Percentiles rank a stretch among this genome's conserved stretches.
phyloP scores from a whole-genome alignment of 2,113 vertebrate species.

The Promerops cafer region DNA sequence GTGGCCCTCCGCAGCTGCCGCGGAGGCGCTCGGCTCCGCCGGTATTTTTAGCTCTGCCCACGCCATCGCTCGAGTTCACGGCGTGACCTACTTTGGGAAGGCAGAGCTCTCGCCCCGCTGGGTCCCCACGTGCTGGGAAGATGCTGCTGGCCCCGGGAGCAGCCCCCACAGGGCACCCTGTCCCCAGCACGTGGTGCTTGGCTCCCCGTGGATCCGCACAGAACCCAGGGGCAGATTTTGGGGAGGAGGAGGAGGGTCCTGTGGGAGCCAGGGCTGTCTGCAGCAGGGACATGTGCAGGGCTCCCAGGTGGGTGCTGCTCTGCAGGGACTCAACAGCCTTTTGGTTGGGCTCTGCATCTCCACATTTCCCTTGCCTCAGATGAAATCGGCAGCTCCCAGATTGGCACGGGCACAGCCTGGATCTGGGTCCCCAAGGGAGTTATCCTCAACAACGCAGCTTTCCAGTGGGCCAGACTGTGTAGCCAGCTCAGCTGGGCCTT shows the following conservation, averaged over 20 bases:
- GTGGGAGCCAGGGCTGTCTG: background rate
- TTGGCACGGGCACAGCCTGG: rapidly evolving
- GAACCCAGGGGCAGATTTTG: background rate
- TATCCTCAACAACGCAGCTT: background rate
- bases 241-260: background rate
- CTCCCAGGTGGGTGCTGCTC: background rate
- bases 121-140: background rate
- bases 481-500: background rate
- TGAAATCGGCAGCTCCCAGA: background rate
- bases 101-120: background rate
- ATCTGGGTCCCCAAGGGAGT: background rate
- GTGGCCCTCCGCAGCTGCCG: background rate
- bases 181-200: background rate
- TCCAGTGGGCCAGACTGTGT: rapidly evolving
- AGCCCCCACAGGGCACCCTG: rapidly evolving
- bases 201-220: background rate
- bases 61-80: background rate
- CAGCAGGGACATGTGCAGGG: background rate
- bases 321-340: background rate
- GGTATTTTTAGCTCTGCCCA: conserved; percentile 7
- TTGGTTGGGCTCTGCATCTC: background rate
- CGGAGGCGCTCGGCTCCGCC: rapidly evolving
- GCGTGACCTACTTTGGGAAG: background rate
- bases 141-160: background rate
- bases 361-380: background rate